These are phyloP conservation scores for Aphaenogaster ashmeadi DNA, from an alignment of 1,140 invertebrate species.

Conservation along the genomic window DNA sequence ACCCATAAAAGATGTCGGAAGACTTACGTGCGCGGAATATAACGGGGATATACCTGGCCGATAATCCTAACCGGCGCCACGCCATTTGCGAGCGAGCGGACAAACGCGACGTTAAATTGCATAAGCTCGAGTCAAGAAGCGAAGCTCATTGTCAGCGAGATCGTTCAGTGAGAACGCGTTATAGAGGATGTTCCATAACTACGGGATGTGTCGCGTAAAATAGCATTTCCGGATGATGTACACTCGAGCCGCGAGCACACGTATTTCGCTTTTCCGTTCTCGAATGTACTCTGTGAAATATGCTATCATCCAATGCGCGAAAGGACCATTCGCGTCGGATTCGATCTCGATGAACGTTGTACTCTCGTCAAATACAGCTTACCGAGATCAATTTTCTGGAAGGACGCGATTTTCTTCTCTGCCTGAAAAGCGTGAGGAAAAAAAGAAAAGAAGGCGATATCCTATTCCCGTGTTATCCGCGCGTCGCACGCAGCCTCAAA, in stretches of 20 bases:
- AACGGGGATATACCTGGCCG: background rate
- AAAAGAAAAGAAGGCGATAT: constrained; percentile 14
- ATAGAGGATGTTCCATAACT: background rate
- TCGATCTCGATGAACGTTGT: constrained; percentile 56
- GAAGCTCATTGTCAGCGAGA: background rate
- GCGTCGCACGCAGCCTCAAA: constrained; percentile 46
- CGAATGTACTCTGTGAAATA: constrained; percentile 32
- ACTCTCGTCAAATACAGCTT: constrained; percentile 57
- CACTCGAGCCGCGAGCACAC: background rate
- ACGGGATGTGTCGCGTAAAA: constrained; percentile 4
- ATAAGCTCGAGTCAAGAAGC: background rate
- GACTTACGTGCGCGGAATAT: constrained; percentile 50
- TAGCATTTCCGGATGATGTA: constrained; percentile 44
- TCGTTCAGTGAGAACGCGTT: background rate
- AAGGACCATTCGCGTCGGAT: constrained; percentile 35
- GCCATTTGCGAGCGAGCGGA: constrained; percentile 35
- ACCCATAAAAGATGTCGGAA: constrained; percentile 59
- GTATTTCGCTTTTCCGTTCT: constrained; percentile 2
- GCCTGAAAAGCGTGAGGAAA: background rate
- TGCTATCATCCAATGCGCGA: constrained; percentile 18
- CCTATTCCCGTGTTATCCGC: constrained; percentile 51
- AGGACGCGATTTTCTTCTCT: constrained; percentile 8
- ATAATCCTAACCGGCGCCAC: constrained; percentile 48
- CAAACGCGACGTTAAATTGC: constrained; percentile 43
- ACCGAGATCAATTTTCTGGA: constrained; percentile 57